These are phyloP conservation scores for Pteronotus mesoamericanus DNA, from an alignment of 2,797 vertebrate species.

Conservation along the genomic window DNA sequence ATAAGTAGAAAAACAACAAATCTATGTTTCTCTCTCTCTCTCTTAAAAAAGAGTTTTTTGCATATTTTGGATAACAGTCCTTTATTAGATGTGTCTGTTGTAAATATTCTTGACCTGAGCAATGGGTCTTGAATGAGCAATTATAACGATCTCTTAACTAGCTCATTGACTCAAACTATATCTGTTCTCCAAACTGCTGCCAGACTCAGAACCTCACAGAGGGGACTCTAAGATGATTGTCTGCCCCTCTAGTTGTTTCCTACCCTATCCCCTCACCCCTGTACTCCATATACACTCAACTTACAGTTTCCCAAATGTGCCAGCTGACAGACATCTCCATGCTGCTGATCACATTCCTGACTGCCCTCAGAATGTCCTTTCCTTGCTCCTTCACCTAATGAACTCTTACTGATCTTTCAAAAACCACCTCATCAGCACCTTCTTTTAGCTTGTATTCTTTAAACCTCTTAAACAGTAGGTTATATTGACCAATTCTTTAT, in stretches of 20 bases:
- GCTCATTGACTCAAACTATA: background rate
- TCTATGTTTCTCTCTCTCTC: background rate
- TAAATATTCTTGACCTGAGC: background rate
- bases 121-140: background rate
- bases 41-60: background rate
- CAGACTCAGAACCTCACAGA: background rate
- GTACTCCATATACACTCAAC: background rate
- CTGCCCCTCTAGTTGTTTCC: background rate
- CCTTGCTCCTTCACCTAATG: background rate
- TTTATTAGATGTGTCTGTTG: background rate
- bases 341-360: background rate
- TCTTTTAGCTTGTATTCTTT: background rate
- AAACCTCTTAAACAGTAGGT: background rate
- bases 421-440: background rate
- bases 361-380: background rate
- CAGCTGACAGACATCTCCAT: background rate
- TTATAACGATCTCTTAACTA: background rate
- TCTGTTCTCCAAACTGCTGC: background rate
- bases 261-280: background rate
- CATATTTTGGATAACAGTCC: background rate
- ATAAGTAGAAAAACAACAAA: background rate
- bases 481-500: background rate
- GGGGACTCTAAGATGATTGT: background rate
- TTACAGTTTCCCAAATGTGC: background rate
- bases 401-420: background rate